phyloP scores from a whole-genome alignment of 2,797 vertebrate species.

The Leucoraja ocellata region DNA sequence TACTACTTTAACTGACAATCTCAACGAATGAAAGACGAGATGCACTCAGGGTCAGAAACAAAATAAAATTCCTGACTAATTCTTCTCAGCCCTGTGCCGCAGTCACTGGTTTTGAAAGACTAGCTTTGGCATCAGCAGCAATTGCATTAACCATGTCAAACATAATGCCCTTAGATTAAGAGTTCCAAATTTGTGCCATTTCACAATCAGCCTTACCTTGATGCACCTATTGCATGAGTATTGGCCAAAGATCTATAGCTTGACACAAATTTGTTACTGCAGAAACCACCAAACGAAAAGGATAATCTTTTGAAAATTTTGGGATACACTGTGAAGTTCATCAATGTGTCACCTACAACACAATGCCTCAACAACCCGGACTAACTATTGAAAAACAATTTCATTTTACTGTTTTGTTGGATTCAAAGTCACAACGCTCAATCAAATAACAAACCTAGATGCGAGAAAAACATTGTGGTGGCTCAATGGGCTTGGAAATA shows the following conservation, averaged over 20 bases:
- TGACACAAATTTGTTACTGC: background rate
- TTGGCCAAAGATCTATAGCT: background rate
- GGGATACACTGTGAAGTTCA: slow-evolving; percentile 20
- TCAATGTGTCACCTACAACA: background rate
- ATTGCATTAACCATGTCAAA: background rate
- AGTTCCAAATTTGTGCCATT: background rate
- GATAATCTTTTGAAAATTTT: background rate
- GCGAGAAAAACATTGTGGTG: background rate
- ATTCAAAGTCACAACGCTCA: background rate
- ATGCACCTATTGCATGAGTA: background rate
- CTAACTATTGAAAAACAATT: background rate
- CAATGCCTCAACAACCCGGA: background rate
- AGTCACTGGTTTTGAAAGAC: background rate
- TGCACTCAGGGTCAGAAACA: background rate
- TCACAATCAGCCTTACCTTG: background rate
- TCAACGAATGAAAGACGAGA: background rate
- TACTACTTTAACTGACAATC: background rate
- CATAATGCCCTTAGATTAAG: background rate
- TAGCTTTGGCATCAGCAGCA: background rate
- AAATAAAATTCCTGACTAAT: background rate
- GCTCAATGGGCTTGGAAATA: background rate
- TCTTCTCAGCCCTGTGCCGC: background rate
- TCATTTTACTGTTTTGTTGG: background rate
- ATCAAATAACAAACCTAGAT: background rate
- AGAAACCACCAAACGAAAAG: background rate